These are phyloP conservation scores for Amphimedon queenslandica DNA, from an alignment of 37 sponge, comb jelly and placozoan genomes.

Conservation along the genomic window DNA sequence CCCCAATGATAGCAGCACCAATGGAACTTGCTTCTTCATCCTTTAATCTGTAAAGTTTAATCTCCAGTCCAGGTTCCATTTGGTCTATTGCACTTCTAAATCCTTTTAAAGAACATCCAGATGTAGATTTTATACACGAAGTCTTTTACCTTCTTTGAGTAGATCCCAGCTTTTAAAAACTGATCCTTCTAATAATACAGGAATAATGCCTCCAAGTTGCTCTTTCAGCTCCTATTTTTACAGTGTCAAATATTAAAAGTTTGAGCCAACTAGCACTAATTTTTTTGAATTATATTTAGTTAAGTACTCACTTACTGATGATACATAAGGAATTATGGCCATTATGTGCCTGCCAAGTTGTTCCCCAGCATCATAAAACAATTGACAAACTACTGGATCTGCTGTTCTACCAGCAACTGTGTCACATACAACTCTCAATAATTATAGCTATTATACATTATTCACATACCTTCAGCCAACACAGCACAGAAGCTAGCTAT, in stretches of 20 bases:
- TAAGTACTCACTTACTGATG: conserved; percentile 31
- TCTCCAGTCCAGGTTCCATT: too few relatives aligned
- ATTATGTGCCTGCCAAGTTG: conserved; percentile 54
- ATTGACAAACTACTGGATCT: conserved; percentile 42
- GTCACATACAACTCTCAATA: background rate
- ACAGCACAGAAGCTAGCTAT: conserved; percentile 73
- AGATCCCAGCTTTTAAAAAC: conserved; percentile 70
- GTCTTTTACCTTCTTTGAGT: conserved; percentile 62
- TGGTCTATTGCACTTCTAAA: too few relatives aligned
- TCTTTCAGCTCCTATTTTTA: too few relatives aligned
- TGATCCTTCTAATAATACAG: conserved; percentile 51
- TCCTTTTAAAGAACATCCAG: too few relatives aligned
- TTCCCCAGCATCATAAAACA: conserved; percentile 62
- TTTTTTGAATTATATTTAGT: too few relatives aligned
- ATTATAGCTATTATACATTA: background rate
- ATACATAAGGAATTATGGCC: conserved; percentile 58
- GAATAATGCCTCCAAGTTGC: conserved; percentile 29
- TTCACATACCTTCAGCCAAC: conserved; percentile 55
- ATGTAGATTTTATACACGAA: too few relatives aligned
- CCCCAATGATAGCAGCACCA: too few relatives aligned
- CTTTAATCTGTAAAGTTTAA: too few relatives aligned
- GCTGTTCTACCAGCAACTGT: conserved; percentile 28
- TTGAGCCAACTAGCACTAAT: background rate
- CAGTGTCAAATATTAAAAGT: background rate
- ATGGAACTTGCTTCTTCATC: too few relatives aligned